Evolutionary conservation across 2,797 vertebrate species (phyloP), one percentile per base, ranked within the genome.

Genomic region (Tiaroga cobitis): DNA sequence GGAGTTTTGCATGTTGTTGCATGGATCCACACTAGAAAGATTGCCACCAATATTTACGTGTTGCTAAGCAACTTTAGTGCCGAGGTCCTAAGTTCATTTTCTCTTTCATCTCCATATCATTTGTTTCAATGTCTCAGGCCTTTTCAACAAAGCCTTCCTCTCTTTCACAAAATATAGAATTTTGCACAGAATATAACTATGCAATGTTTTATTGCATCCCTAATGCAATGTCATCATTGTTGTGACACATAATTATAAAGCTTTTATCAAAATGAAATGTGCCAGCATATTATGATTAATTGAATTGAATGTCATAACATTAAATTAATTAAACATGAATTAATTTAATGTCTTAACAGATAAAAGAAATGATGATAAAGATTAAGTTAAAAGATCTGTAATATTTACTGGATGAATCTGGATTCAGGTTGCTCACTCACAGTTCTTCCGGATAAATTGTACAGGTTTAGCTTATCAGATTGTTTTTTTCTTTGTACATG

Each of bases 81-180:
- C 3, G 34, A 56, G 32, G 80, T 81, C 34, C 80, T 56, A 70
- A 26, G 21, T 51, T 81, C 5, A 41, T 29, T 88, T 89, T 82
- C 5, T 72, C 70, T 81, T 56, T 68, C 80, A 34, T 79, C 8
- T 19, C 19, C 63, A 21, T 16, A 67, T 70, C 6, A 74, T 9
- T 68, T 29, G 24, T 29, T 56, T 68, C 37, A 15, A 4, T 68
- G 8, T 84, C 43, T 68, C 15, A 46, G 6, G 32, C 4, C 68
- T 24, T 29, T 43, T 43, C 54, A 61, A 67, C 59, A 67, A 76
- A 51, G 73, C 43, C 19, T 1, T 3, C 26, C 54, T 41, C 37
- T 43, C 51, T 29, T 41, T 39, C 18, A 19, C 1, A 7, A 59
- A 69, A 49, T 49, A 49, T 16, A 5, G 15, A 5, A 16, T 49